phyloP scores from a whole-genome alignment of 2,113 vertebrate genomes.

The Ceyx margarethae region DNA sequence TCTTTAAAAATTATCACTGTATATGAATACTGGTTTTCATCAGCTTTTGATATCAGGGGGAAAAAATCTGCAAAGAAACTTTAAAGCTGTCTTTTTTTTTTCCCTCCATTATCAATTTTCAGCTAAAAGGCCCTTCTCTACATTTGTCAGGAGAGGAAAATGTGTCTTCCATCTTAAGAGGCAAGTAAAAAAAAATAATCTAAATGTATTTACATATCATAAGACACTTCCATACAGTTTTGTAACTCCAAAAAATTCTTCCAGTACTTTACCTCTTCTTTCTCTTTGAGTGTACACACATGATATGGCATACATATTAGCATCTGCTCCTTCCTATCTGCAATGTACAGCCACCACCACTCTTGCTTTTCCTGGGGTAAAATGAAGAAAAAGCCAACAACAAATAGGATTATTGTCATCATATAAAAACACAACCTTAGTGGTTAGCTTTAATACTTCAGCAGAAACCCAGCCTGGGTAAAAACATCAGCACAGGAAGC shows the following conservation, averaged over 20 bases:
- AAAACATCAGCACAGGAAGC: neutral
- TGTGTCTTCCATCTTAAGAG: neutral
- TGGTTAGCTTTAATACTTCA: neutral
- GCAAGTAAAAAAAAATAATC: neutral
- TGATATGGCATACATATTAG: slow-evolving; percentile 98
- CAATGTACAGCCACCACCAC: slow-evolving; percentile 99
- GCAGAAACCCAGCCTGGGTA: neutral
- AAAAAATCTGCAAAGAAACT: neutral
- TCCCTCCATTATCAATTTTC: neutral
- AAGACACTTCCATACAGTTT: neutral
- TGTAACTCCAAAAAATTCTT: neutral
- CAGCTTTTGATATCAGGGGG: neutral
- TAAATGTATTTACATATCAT: neutral
- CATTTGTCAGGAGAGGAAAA: neutral
- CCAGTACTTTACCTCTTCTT: slow-evolving; percentile 86
- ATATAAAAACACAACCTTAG: neutral
- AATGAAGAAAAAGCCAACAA: neutral
- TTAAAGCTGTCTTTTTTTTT: neutral
- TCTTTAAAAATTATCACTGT: neutral
- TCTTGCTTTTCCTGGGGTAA: slow-evolving; percentile 91
- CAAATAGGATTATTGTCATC: neutral
- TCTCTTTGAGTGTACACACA: slow-evolving; percentile 94
- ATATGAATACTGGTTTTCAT: neutral
- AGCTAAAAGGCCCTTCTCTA: neutral
- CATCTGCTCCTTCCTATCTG: slow-evolving; percentile 92